Base-by-base conservation (phyloP, 1,140 invertebrate species). In the Cydia amplana region DNA sequence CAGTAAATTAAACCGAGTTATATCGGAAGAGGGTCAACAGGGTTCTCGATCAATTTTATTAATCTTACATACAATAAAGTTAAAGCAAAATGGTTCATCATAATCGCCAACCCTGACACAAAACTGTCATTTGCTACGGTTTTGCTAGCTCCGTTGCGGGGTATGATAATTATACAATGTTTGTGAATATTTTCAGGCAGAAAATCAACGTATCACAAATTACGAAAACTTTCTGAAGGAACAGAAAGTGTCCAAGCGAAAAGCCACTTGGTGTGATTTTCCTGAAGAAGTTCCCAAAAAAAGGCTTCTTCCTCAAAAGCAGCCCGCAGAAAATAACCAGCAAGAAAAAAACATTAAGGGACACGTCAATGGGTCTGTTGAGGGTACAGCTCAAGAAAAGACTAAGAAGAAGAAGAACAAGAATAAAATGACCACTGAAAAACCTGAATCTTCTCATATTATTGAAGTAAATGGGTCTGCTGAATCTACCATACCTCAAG, bases 201-300 rank as follows among this genome's bases (percentile, higher is more conserved):
- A 94, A 83, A 83, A 93, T 72, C 88, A 92, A 84, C 87, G 94
- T 64, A 86, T 93, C 72, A 84, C 92, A 78, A 94, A 94, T 77
- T 94, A 94, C 80, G 89, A 93, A 78, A 93, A 93, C 20, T 94
- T 94, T 83, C 82, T 94, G 14, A 91, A 94, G 79, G 94, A 94
- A 81, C 91, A 92, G 20, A 93, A 92, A 79, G 80, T 85, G 49
- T 87, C 89, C 72, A 91, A 93, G 77, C 84, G 84, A 20, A 91
- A 88, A 81, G 86, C 93, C 18, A 89, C 87, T 46, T 95, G 94
- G 94, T 94, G 93, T 83, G 93, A 94, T 75, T 94, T 95, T 91
- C 87, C 85, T 72, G 88, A 91, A 83, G 60, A 77, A 75, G 76
- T 80, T 75, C 70, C 49, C 73, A 60, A 64, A 74, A 82, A 78